Evolutionary conservation across 2,888 invertebrate species (phyloP), one percentile per base, ranked within the genome.

Genomic region (Asteroscopus sphinx): DNA sequence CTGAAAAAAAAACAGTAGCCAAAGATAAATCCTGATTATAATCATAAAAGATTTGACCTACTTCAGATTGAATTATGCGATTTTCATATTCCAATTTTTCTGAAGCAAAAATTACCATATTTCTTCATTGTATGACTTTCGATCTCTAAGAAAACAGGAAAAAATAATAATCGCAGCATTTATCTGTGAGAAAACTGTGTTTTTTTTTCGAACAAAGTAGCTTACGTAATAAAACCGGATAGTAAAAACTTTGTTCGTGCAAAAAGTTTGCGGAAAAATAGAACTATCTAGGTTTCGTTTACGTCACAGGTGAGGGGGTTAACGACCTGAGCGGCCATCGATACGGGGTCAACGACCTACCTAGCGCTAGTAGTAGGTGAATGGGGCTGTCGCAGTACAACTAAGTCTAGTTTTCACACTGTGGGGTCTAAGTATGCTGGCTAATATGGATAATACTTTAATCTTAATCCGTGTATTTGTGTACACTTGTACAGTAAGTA

Each of bases 281-380:
- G 35, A 41, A n/a, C 47, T 59, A 60, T 59, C 67, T 66, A 49
- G 72, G 67, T 46, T 47, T 26, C 25, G 2, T 32, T 68, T 46
- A 58, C 76, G 73, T 74, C 67, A 76, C 69, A 68, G 68, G 73
- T 74, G 58, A 66, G 64, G 61, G 57, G 58, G 70, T 63, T 47
- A 67, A 58, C 28, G 73, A 11, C 52, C 68, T 64, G 39, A 21
- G 17, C 54, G 49, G 69, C 62, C 73, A 79, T 81, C 82, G 80
- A 81, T 79, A 70, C 63, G 63, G 57, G 80, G 69, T 72, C 71
- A 62, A 52, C 32, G 75, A 57, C 70, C 73, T 52, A 11, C 13
- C 42, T 47, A 51, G 54, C 56, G 70, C 41, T 28, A 56, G 26
- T 71, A 49, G 66, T 75, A 48, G 66, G 71, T 75, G 51, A 71